Evolutionary conservation across 2,797 vertebrate species (phyloP).

Genomic region (Parauchenoglanis ngamensis): DNA sequence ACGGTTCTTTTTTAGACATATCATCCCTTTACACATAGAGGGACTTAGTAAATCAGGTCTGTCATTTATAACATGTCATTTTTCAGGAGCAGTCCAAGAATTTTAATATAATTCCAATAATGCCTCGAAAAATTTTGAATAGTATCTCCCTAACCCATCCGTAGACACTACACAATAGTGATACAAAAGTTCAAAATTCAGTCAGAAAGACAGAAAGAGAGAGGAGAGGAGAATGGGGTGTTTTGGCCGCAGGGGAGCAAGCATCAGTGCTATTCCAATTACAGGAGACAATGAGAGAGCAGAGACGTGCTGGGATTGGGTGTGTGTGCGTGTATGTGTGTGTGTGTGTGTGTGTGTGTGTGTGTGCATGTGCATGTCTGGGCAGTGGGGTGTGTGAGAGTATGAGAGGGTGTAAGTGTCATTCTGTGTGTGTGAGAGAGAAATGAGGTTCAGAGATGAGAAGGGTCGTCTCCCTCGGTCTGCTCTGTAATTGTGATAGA

Average conservation of each 20-base stretch:
- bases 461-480: slow-evolving; percentile 29
- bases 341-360: slow-evolving; percentile 37
- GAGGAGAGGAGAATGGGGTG: slow-evolving; percentile 23
- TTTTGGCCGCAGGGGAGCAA: slow-evolving; percentile 47
- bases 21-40: background rate
- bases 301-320: slow-evolving; percentile 38
- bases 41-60: background rate
- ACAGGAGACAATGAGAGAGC: slow-evolving; percentile 55
- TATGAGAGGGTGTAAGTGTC: slow-evolving; percentile 31
- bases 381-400: slow-evolving; percentile 37
- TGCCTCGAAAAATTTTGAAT: background rate
- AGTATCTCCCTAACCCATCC: background rate
- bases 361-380: slow-evolving; percentile 21
- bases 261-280: slow-evolving; percentile 57
- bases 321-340: slow-evolving; percentile 43
- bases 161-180: background rate
- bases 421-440: slow-evolving; percentile 38
- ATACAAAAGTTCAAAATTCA: slow-evolving; percentile 20
- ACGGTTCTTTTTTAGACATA: background rate
- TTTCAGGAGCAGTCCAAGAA: background rate
- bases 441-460: slow-evolving; percentile 45
- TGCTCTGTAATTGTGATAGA: slow-evolving; percentile 55
- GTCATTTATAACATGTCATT: background rate
- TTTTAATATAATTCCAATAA: background rate
- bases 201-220: slow-evolving; percentile 20